phyloP scores from a whole-genome alignment of 35 echinoderm and acorn worm species.

The Anneissia japonica region DNA sequence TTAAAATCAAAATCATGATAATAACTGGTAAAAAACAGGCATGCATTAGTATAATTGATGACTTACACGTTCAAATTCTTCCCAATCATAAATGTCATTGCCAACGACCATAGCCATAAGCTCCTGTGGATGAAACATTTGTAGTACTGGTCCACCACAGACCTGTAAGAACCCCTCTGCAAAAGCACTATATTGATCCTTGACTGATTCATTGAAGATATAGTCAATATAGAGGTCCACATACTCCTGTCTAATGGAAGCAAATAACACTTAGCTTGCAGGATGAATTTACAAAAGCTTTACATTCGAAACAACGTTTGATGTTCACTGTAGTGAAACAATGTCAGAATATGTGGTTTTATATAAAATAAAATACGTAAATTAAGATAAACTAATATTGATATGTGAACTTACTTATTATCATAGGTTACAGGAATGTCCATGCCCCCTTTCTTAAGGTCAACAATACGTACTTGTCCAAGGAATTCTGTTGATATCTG shows the following conservation, averaged over 20 bases:
- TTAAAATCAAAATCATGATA: not conserved
- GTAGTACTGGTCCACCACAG: constrained; percentile 59
- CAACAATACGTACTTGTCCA: constrained; percentile 47
- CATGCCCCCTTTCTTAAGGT: constrained; percentile 48
- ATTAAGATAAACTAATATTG: no score
- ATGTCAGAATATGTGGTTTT: no score
- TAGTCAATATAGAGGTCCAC: constrained; percentile 67
- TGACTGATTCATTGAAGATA: constrained; percentile 54
- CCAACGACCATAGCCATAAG: constrained; percentile 86
- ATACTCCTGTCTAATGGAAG: constrained; percentile 80
- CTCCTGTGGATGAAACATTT: constrained; percentile 81
- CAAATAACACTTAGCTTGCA: no score
- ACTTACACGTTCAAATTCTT: constrained; percentile 81
- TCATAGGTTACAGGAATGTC: constrained; percentile 50
- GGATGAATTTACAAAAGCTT: no score
- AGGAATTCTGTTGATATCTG: constrained; percentile 46
- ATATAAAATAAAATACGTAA: no score
- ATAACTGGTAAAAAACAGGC: not conserved
- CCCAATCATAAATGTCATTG: constrained; percentile 86
- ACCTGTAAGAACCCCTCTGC: constrained; percentile 62
- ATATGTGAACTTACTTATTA: constrained; percentile 78
- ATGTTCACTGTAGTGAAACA: no score
- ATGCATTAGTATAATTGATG: not conserved
- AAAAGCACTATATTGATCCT: constrained; percentile 57
- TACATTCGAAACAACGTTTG: no score